Conservation (phyloP, 2,888 invertebrate genomes). For the Ophion ventricosus region DNA sequence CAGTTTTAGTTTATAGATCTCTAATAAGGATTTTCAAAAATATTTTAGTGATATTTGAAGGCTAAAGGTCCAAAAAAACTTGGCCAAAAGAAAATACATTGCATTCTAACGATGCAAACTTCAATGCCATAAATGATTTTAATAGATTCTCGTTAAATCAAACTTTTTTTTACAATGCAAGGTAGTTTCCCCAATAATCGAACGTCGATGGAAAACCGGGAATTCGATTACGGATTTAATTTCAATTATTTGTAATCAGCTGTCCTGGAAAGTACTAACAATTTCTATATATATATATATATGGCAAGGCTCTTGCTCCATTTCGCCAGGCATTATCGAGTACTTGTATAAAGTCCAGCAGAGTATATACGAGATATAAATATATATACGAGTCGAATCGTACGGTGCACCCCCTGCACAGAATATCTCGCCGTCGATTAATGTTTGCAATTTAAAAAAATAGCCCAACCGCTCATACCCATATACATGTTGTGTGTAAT, state of each 20-base stretch:
- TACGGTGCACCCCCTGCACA: not conserved
- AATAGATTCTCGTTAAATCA: no score
- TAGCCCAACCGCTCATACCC: constrained; percentile 8
- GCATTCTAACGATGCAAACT: no score
- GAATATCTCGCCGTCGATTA: constrained; percentile 58
- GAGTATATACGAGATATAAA: not conserved
- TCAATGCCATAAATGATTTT: no score
- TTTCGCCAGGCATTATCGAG: constrained; percentile 33
- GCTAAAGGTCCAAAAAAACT: no score
- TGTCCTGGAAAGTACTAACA: not conserved
- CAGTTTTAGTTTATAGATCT: no score
- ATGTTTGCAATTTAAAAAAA: constrained; percentile 38
- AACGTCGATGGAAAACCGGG: not conserved
- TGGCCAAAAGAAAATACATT: no score
- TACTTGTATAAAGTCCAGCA: constrained; percentile 25
- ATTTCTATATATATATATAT: not conserved
- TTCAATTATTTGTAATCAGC: constrained; percentile 25
- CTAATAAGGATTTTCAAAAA: no score
- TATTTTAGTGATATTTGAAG: no score
- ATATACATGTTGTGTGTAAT: not conserved
- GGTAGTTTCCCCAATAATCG: not conserved
- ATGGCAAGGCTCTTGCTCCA: not conserved
- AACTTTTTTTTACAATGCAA: not conserved
- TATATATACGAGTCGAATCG: no score
- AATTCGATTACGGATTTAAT: constrained; percentile 14